These are phyloP conservation scores for Plestiodon gilberti DNA, from an alignment of 2,113 vertebrate genomes.

Conservation along the genomic window DNA sequence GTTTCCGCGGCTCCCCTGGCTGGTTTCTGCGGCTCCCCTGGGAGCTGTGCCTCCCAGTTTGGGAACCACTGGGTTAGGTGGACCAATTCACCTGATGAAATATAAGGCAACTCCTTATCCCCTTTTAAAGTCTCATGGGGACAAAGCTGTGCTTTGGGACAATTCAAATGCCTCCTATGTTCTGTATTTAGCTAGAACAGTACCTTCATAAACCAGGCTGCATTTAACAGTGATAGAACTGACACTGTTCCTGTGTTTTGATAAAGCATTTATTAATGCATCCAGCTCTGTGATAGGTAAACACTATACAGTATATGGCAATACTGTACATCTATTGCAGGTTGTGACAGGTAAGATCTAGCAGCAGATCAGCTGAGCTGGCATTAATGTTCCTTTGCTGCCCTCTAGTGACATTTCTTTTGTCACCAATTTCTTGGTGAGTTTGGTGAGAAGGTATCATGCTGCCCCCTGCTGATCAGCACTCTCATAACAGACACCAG, in stretches of 20 bases:
- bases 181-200: background rate
- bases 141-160: background rate
- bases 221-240: background rate
- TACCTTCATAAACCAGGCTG: background rate
- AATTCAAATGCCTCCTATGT: background rate
- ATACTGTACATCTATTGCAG: background rate
- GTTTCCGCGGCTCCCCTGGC: too few relatives aligned
- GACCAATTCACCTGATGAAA: too few relatives aligned
- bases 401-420: conserved; percentile 31
- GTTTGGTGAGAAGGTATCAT: background rate
- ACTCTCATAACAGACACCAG: background rate
- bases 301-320: background rate
- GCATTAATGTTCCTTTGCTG: conserved; percentile 29
- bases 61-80: too few relatives aligned
- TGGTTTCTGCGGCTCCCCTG: too few relatives aligned
- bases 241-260: background rate
- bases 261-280: background rate
- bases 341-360: too few relatives aligned
- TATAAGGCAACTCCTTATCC: background rate
- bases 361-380: background rate
- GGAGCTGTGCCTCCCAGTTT: too few relatives aligned
- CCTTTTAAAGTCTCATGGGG: background rate
- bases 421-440: background rate
- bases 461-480: conserved; percentile 19
- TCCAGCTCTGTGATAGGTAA: background rate